Conservation (phyloP, 2,888 invertebrate species). For the Steromphala cineraria region DNA sequence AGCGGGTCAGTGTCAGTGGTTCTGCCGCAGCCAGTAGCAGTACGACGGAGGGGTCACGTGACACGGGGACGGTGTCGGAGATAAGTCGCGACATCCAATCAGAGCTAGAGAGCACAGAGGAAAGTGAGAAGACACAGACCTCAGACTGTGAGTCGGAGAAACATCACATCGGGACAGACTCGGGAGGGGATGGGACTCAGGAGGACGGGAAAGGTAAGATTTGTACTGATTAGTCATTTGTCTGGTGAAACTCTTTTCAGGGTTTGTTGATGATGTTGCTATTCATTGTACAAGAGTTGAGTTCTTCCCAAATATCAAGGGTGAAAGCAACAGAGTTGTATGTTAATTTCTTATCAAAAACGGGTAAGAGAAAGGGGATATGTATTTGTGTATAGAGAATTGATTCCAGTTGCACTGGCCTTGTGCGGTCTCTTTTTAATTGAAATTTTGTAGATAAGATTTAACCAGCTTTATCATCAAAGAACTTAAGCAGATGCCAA, state of each 20-base stretch:
- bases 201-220: conserved; percentile 44
- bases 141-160: conserved; percentile 46
- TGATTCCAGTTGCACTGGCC: too few species aligned
- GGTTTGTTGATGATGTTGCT: neutral
- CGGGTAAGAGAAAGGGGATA: too few species aligned
- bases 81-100: conserved; percentile 61
- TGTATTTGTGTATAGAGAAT: too few species aligned
- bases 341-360: too few species aligned
- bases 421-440: neutral
- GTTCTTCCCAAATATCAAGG: too few species aligned
- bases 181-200: conserved; percentile 47
- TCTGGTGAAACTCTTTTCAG: neutral
- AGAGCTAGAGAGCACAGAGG: conserved; percentile 47
- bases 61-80: conserved; percentile 58
- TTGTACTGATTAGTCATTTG: too few species aligned
- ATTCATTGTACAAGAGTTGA: too few species aligned
- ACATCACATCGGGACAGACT: conserved; percentile 42
- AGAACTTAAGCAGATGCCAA: too few species aligned
- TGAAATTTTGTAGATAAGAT: too few species aligned
- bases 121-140: conserved; percentile 52
- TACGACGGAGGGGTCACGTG: conserved; percentile 54
- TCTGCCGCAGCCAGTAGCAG: conserved; percentile 48
- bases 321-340: too few species aligned
- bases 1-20: neutral
- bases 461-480: too few species aligned